These are phyloP conservation scores for Bombus superbus DNA, from an alignment of 1,140 invertebrate genomes.

Conservation along the genomic window DNA sequence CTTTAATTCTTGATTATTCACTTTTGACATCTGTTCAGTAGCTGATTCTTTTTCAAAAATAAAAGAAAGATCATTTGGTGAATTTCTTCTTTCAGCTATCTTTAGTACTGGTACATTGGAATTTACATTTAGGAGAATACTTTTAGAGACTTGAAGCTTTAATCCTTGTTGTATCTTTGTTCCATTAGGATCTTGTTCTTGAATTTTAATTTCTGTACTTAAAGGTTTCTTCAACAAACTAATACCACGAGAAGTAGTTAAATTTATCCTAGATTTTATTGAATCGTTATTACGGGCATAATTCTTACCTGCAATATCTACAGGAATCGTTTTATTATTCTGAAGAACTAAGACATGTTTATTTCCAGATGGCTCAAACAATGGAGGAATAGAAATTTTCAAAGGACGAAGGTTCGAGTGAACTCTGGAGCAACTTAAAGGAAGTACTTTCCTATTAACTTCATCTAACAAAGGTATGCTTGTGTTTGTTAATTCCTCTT, in stretches of 20 bases:
- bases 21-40: neutral
- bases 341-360: conserved; percentile 72
- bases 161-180: neutral
- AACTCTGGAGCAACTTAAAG: conserved; percentile 33
- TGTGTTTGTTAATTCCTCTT: neutral
- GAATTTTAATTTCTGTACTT: neutral
- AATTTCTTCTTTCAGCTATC: conserved; percentile 59
- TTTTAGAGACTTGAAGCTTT: conserved; percentile 64
- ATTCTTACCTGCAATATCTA: conserved; percentile 35
- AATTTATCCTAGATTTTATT: conserved; percentile 7
- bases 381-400: conserved; percentile 71
- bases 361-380: conserved; percentile 59
- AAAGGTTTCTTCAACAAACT: conserved; percentile 67
- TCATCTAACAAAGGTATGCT: neutral
- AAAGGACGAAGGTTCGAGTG: conserved; percentile 69
- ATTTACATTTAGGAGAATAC: conserved; percentile 68
- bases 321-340: conserved; percentile 70
- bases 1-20: conserved; percentile 22
- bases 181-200: neutral
- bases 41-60: neutral
- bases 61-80: neutral
- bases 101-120: conserved; percentile 70
- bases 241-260: conserved; percentile 27
- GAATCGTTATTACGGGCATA: conserved; percentile 4
- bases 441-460: conserved; percentile 43